These are phyloP conservation scores for Bombus impatiens DNA, from an alignment of 1,140 invertebrate species.

Conservation along the genomic window DNA sequence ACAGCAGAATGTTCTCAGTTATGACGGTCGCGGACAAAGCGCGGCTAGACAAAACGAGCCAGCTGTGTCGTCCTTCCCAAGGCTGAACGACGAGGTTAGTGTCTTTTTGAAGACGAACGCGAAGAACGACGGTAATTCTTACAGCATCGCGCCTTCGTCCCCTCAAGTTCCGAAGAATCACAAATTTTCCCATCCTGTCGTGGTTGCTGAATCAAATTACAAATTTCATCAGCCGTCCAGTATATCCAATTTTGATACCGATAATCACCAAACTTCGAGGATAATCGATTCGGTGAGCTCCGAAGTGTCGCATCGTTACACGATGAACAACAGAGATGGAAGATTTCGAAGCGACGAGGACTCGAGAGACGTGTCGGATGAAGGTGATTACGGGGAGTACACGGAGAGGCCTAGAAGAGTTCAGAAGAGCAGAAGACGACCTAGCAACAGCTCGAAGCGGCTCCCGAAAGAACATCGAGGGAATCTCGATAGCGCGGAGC, in stretches of 20 bases:
- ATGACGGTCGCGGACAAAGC: constrained; percentile 57
- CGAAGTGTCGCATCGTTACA: constrained; percentile 44
- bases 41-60: constrained; percentile 30
- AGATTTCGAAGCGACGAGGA: constrained; percentile 71
- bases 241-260: background rate
- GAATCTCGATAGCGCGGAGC: constrained; percentile 50
- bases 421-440: constrained; percentile 74
- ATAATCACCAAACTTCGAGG: constrained; percentile 25
- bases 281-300: constrained; percentile 22
- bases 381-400: constrained; percentile 75
- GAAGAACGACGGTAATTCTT: background rate
- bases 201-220: constrained; percentile 69
- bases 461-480: constrained; percentile 75
- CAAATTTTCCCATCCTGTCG: constrained; percentile 65
- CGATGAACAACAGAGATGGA: constrained; percentile 38
- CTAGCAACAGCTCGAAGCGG: constrained; percentile 66
- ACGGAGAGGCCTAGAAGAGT: constrained; percentile 71
- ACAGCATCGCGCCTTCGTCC: background rate
- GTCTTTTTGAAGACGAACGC: constrained; percentile 14
- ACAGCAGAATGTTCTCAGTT: constrained; percentile 51
- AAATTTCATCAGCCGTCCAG: constrained; percentile 49
- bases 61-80: constrained; percentile 50
- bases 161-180: constrained; percentile 20
- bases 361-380: constrained; percentile 70
- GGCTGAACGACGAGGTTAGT: constrained; percentile 52